phyloP scores from a whole-genome alignment of 2,113 vertebrate genomes.

The Apeltes quadracus region DNA sequence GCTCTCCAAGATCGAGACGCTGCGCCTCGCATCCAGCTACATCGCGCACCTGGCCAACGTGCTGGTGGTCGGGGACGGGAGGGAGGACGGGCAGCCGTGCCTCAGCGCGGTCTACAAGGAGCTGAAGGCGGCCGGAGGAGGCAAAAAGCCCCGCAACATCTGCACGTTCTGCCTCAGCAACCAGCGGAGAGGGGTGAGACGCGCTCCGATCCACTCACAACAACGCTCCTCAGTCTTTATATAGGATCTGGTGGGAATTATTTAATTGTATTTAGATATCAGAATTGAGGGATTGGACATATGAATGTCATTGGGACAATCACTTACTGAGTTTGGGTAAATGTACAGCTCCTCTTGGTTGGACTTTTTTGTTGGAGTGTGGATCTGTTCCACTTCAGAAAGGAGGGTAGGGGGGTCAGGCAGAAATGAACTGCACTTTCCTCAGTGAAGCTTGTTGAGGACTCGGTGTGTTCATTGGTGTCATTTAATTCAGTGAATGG shows the following conservation, averaged over 20 bases:
- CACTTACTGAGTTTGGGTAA: neutral
- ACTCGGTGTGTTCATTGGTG: slow-evolving; percentile 45
- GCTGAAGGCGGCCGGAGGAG: slow-evolving; percentile 75
- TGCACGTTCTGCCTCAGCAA: slow-evolving; percentile 96
- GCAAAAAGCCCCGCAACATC: slow-evolving; percentile 86
- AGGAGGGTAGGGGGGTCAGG: neutral
- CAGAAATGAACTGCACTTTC: neutral
- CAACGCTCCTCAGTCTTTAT: neutral
- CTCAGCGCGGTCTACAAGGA: slow-evolving; percentile 82
- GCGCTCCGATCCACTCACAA: neutral
- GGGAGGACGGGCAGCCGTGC: slow-evolving; percentile 88
- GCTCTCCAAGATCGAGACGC: slow-evolving; percentile 92
- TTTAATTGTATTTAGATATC: neutral
- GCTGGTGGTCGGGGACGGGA: slow-evolving; percentile 86
- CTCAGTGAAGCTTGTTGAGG: slow-evolving; percentile 28
- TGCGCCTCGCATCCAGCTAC: slow-evolving; percentile 92
- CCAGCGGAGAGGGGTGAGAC: slow-evolving; percentile 89
- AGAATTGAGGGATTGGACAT: neutral
- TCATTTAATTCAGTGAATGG: slow-evolving; percentile 23
- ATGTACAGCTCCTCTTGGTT: neutral
- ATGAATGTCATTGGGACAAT: no score
- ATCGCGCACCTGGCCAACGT: slow-evolving; percentile 92
- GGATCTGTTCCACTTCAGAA: neutral
- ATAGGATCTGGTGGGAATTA: neutral
- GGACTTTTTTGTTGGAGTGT: neutral